Conservation (phyloP, 2,797 vertebrate species). For the Brachyrhaphis roseni region DNA sequence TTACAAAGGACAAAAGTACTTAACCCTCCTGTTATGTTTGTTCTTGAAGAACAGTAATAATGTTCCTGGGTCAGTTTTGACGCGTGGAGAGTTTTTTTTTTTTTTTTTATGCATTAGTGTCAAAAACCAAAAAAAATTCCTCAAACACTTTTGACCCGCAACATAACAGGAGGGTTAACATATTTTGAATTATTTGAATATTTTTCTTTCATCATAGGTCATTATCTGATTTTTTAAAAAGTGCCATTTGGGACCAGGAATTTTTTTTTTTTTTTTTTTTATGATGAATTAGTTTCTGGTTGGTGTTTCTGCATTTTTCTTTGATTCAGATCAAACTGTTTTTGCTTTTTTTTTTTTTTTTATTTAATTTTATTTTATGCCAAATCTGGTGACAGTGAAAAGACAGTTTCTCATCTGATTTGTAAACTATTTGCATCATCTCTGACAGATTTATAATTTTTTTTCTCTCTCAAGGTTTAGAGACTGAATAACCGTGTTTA, state of each 20-base stretch:
- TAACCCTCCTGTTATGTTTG: conserved; percentile 11
- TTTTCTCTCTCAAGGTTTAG: conserved; percentile 29
- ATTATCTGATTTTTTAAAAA: conserved; percentile 59
- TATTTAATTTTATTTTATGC: conserved; percentile 11
- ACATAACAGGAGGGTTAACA: background rate
- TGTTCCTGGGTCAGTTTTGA: too few relatives aligned
- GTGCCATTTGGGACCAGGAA: conserved; percentile 68
- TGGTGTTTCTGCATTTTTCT: conserved; percentile 62
- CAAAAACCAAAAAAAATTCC: too few relatives aligned
- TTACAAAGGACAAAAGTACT: conserved; percentile 81
- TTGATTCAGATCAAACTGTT: conserved; percentile 45
- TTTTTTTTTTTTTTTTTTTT: conserved; percentile 36
- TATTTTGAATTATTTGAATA: background rate
- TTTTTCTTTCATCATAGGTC: conserved; percentile 52
- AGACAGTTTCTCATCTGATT: conserved; percentile 9
- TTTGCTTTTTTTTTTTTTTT: background rate
- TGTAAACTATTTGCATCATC: too few relatives aligned
- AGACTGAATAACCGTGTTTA: conserved; percentile 21
- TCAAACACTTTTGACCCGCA: too few relatives aligned
- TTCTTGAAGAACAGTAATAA: too few relatives aligned
- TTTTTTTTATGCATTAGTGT: too few relatives aligned
- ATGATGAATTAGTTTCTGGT: conserved; percentile 54
- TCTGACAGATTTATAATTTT: too few relatives aligned
- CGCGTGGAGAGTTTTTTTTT: too few relatives aligned
- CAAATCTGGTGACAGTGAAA: conserved; percentile 57